Evolutionary conservation across 2,113 vertebrate species (phyloP), one percentile per base, ranked within the genome.

Genomic region (Phalacrocorax brasilianus): DNA sequence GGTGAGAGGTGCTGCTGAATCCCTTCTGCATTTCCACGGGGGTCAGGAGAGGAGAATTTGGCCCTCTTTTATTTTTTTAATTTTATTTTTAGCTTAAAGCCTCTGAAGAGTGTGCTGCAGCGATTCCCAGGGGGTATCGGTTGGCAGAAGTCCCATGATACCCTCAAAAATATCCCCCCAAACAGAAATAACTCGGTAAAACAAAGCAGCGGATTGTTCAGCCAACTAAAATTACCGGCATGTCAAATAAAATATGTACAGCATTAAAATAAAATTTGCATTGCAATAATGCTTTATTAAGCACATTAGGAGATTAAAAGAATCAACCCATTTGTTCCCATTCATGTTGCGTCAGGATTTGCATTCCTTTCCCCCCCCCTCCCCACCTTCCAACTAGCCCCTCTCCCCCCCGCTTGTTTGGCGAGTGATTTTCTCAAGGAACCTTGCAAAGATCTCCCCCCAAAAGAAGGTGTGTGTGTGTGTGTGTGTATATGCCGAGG

Each of bases 241-340:
- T 27, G 68, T 88, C 93, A 45, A 86, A 86, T 79, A 92, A 91
- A 95, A 95, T 88, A 91, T 61, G 89, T 79, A 44, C 62, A 71
- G 85, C 93, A 82, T 95, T 95, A 94, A 94, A 93, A 94, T 82
- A 85, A 89, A 95, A 98, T 97, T 95, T 97, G 93, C 95, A 97
- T 94, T 8, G 95, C 68, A 80, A 97, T 95, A 92, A 97, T 96
- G 89, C 94, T 94, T 96, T 94, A 96, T 94, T 85, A 95, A 95
- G 95, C 94, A 94, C 91, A 91, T 95, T 94, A 91, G 86, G 91
- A 96, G 91, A 94, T 95, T 95, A 95, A 95, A 91, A 89, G 93
- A 93, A 95, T 94, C 88, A 74, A 85, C 91, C 88, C 85, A 66
- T 93, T 97, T 88, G 87, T 91, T 95, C 91, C 78, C 82, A 63